phyloP scores from a whole-genome alignment of 2,797 vertebrate species.

The Typhlichthys eigenmanni region DNA sequence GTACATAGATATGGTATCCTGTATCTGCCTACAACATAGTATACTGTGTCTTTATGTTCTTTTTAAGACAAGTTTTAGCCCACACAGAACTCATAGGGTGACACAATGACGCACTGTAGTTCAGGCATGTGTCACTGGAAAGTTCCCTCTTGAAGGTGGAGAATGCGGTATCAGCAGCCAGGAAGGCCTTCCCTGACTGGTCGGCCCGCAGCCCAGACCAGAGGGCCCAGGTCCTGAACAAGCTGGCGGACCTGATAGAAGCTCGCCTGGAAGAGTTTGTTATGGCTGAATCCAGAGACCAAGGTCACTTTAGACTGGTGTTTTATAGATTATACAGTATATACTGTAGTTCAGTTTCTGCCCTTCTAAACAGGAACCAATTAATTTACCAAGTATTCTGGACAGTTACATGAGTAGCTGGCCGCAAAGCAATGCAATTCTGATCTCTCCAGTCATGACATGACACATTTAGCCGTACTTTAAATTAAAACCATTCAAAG shows the following conservation, averaged over 20 bases:
- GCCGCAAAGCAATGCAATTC: too few species aligned
- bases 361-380: neutral
- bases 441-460: too few species aligned
- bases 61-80: neutral
- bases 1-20: neutral
- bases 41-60: neutral
- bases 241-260: conserved; percentile 90
- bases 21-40: neutral
- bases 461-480: too few species aligned
- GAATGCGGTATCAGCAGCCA: conserved; percentile 87
- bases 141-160: conserved; percentile 76
- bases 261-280: conserved; percentile 85
- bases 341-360: neutral
- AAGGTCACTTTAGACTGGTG: conserved; percentile 75
- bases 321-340: neutral
- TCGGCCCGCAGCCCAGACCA: conserved; percentile 82
- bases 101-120: neutral
- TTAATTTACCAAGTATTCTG: neutral
- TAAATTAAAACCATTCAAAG: too few species aligned
- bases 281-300: conserved; percentile 93
- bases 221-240: conserved; percentile 82
- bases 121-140: neutral
- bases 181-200: conserved; percentile 87
- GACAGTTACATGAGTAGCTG: neutral
- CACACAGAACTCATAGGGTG: neutral